A percentile compares a stretch with the other conserved stretches of the same genome.
Conservation (phyloP, 2,113 vertebrate genomes). For the Nyctereutes procyonoides region DNA sequence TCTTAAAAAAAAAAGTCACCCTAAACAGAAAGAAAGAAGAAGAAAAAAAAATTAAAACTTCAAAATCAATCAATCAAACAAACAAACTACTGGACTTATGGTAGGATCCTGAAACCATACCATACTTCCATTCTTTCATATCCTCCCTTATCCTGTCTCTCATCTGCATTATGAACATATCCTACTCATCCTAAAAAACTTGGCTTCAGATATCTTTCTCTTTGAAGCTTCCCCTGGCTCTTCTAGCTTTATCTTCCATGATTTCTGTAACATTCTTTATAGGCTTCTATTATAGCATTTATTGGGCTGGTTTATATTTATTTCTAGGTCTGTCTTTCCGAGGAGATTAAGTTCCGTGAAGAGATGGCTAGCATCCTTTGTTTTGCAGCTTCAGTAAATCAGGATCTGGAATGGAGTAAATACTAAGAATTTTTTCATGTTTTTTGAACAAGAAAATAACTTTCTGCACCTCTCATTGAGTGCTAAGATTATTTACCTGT, state of each 20-base stretch:
- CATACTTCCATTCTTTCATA: not conserved
- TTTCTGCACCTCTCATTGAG: not conserved
- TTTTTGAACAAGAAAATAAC: slow-evolving; percentile 38
- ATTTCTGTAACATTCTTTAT: not conserved
- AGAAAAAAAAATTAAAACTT: too few species aligned
- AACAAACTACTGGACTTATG: not conserved
- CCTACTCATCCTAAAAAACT: not conserved
- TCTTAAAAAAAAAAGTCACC: too few species aligned
- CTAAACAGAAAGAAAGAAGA: too few species aligned
- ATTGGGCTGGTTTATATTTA: not conserved
- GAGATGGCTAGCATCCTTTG: not conserved
- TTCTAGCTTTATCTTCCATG: not conserved
- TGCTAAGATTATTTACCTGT: not conserved
- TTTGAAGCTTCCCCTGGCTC: not conserved
- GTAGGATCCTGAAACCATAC: not conserved
- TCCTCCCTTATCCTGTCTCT: not conserved
- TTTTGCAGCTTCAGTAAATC: not conserved
- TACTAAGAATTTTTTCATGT: not conserved
- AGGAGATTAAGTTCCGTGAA: not conserved
- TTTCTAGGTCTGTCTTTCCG: slow-evolving; percentile 14
- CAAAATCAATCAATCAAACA: too few species aligned
- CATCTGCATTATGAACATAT: not conserved
- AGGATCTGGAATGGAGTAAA: slow-evolving; percentile 33
- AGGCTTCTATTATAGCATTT: not conserved
- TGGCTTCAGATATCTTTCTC: not conserved